Conservation (phyloP, 2,113 vertebrate genomes). For the Eretmochelys imbricata region DNA sequence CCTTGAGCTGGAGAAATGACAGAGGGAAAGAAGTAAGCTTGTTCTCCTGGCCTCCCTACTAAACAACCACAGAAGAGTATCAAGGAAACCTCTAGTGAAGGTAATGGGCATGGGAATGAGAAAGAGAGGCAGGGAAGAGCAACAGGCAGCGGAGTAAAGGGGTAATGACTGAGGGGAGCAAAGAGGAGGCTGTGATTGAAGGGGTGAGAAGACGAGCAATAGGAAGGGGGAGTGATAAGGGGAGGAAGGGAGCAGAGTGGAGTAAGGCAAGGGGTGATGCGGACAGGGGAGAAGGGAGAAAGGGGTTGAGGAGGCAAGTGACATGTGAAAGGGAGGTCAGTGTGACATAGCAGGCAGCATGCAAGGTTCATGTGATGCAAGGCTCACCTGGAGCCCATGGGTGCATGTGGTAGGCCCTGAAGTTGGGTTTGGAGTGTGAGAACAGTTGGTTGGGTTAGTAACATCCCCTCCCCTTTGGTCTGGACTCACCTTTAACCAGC, state of each 20-base stretch:
- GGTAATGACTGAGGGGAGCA: neutral
- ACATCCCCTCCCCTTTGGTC: neutral
- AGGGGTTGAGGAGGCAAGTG: neutral
- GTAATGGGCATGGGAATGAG: neutral
- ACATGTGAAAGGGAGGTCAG: neutral
- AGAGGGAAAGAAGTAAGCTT: constrained; percentile 19
- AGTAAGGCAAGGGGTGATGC: neutral
- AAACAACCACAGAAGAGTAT: neutral
- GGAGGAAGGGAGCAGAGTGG: neutral
- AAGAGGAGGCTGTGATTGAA: neutral
- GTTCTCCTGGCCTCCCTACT: neutral
- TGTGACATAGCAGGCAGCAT: neutral
- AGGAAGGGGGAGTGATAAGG: neutral
- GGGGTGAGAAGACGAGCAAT: neutral
- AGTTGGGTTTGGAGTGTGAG: fast-evolving
- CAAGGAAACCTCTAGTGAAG: neutral
- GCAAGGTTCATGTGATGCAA: neutral
- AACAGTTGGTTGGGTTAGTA: neutral
- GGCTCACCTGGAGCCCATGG: neutral
- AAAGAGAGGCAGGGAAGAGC: neutral
- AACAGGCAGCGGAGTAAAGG: neutral
- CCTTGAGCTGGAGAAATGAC: constrained; percentile 69
- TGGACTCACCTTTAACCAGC: constrained; percentile 85
- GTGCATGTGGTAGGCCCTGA: neutral
- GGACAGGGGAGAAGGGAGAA: neutral